Evolutionary conservation across 2,888 invertebrate species (phyloP).

Genomic region (Leucozona laternaria): DNA sequence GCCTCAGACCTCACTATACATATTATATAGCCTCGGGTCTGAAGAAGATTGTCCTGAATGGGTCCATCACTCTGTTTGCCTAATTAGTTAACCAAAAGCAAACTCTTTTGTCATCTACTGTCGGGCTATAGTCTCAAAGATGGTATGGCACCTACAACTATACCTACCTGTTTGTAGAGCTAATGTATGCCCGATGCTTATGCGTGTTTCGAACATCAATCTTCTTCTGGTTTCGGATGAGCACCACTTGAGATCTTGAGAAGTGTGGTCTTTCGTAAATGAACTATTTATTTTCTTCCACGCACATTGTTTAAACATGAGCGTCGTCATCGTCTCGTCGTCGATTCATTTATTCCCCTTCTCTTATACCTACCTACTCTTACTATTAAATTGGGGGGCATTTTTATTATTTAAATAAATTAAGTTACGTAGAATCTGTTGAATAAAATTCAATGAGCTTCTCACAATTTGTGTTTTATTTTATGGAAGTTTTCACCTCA

Average conservation of each 20-base stretch:
- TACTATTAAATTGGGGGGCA: not conserved
- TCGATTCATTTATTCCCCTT: slow-evolving; percentile 8
- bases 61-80: slow-evolving; percentile 51
- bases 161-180: not conserved
- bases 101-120: slow-evolving; percentile 73
- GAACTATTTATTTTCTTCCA: slow-evolving; percentile 30
- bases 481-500: slow-evolving; percentile 28
- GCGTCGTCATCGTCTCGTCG: slow-evolving; percentile 34
- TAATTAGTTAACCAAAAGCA: slow-evolving; percentile 72
- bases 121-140: slow-evolving; percentile 46
- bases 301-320: slow-evolving; percentile 12
- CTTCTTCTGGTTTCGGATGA: slow-evolving; percentile 67
- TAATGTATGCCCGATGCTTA: slow-evolving; percentile 54
- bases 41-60: slow-evolving; percentile 41
- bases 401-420: slow-evolving; percentile 28
- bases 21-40: not conserved
- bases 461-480: not conserved
- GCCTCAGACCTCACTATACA: too few relatives aligned
- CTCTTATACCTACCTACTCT: not conserved
- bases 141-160: slow-evolving; percentile 20
- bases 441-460: slow-evolving; percentile 44
- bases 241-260: slow-evolving; percentile 60
- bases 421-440: not conserved
- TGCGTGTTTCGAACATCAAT: slow-evolving; percentile 70
- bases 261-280: slow-evolving; percentile 29